phyloP scores from a whole-genome alignment of 2,888 invertebrate genomes.

The Eilema griseolum region DNA sequence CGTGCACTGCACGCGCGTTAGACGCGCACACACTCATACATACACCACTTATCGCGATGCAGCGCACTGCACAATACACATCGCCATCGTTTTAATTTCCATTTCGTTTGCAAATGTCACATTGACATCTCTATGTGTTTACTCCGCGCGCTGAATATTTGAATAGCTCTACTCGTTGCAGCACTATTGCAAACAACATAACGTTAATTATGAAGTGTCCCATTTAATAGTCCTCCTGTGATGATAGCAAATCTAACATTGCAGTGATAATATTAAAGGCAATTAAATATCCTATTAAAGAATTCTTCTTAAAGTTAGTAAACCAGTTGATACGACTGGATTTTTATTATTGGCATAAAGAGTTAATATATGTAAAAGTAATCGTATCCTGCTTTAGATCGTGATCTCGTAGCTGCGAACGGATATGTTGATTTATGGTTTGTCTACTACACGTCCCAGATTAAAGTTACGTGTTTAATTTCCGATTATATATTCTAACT shows the following conservation, averaged over 20 bases:
- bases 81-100: constrained; percentile 79
- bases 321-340: constrained; percentile 31
- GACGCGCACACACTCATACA: constrained; percentile 59
- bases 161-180: constrained; percentile 30
- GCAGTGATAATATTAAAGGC: constrained; percentile 17
- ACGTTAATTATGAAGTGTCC: constrained; percentile 26
- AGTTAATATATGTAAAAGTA: constrained; percentile 46
- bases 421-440: constrained; percentile 54
- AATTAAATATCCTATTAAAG: constrained; percentile 22
- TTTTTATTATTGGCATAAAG: constrained; percentile 37
- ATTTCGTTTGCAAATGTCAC: constrained; percentile 80
- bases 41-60: constrained; percentile 70
- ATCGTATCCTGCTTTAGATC: constrained; percentile 57
- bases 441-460: constrained; percentile 51
- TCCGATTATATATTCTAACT: constrained; percentile 34
- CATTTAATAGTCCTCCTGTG: constrained; percentile 27
- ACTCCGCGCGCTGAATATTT: constrained; percentile 54
- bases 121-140: constrained; percentile 64
- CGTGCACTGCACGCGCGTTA: constrained; percentile 52
- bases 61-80: constrained; percentile 77
- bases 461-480: constrained; percentile 33
- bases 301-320: constrained; percentile 18
- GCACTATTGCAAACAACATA: constrained; percentile 31
- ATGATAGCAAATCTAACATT: constrained; percentile 12
- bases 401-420: constrained; percentile 56